Conservation (phyloP, 2,797 vertebrate genomes). For the Malurus splendens region DNA sequence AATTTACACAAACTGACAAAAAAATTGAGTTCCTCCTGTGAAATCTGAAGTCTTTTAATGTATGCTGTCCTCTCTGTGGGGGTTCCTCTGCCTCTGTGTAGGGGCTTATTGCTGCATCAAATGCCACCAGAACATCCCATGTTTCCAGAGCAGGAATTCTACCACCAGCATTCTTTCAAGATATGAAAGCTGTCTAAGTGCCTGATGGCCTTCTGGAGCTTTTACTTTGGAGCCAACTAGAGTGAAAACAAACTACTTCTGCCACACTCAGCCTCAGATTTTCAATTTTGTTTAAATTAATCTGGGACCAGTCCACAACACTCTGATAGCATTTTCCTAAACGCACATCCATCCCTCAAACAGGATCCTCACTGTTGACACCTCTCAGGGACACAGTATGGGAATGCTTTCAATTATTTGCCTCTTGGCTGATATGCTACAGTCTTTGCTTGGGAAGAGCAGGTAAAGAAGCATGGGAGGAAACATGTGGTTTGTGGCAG, state of each 20-base stretch:
- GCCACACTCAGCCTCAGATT: accelerated
- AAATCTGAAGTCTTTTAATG: not conserved
- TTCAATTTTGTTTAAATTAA: not conserved
- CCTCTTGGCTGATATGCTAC: not conserved
- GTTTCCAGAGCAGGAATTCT: not conserved
- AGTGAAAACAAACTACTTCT: not conserved
- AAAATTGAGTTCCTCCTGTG: not conserved
- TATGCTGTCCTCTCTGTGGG: not conserved
- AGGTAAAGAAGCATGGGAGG: not conserved
- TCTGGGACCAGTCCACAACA: not conserved
- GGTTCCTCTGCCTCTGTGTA: not conserved
- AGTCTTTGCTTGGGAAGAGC: not conserved
- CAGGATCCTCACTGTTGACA: not conserved
- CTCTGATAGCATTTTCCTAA: not conserved
- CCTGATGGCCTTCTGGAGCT: not conserved
- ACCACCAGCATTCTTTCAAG: not conserved
- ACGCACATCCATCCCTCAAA: not conserved
- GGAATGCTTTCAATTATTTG: not conserved
- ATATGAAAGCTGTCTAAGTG: not conserved
- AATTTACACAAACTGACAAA: not conserved
- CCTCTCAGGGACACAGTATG: not conserved
- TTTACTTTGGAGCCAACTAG: not conserved
- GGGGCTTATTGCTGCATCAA: accelerated
- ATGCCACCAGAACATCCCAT: not conserved
- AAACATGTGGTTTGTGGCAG: not conserved